Percentiles rank a stretch among this genome's conserved stretches.
These are phyloP conservation scores for Narcine bancroftii DNA, from an alignment of 2,113 vertebrate species.

Conservation along the genomic window DNA sequence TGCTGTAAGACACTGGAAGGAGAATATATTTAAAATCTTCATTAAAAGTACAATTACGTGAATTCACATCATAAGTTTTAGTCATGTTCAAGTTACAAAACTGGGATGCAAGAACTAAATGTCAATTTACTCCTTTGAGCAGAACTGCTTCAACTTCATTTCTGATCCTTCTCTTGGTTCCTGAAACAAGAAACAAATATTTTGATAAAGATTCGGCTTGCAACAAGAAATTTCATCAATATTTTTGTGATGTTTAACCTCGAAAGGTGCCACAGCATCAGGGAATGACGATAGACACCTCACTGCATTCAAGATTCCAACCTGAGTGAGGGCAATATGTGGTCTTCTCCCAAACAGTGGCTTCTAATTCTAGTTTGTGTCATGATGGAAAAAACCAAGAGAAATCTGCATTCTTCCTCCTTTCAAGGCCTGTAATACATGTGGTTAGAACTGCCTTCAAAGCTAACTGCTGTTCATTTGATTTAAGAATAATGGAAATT, in stretches of 20 bases:
- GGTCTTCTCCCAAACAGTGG: not conserved
- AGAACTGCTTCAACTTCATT: not conserved
- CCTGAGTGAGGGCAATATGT: not conserved
- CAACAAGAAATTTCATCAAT: not conserved
- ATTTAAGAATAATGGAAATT: too few species aligned
- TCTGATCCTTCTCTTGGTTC: not conserved
- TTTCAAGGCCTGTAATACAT: not conserved
- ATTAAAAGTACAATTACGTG: constrained; percentile 66
- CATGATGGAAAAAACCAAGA: not conserved
- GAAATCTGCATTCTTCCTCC: not conserved
- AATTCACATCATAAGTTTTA: too few species aligned
- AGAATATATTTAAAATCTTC: constrained; percentile 88
- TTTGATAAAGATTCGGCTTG: not conserved
- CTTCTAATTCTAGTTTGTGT: not conserved
- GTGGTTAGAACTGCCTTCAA: too few species aligned
- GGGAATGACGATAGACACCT: not conserved
- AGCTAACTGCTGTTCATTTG: too few species aligned
- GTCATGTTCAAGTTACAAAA: not conserved
- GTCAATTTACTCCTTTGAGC: not conserved
- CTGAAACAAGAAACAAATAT: not conserved
- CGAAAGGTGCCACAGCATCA: not conserved
- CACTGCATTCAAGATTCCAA: not conserved
- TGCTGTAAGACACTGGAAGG: constrained; percentile 74
- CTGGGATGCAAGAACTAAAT: not conserved
- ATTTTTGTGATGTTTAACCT: not conserved